Percentiles rank a stretch among this genome's conserved stretches.
These are phyloP conservation scores for Apoda limacodes DNA, from an alignment of 2,888 invertebrate genomes.

Conservation along the genomic window DNA sequence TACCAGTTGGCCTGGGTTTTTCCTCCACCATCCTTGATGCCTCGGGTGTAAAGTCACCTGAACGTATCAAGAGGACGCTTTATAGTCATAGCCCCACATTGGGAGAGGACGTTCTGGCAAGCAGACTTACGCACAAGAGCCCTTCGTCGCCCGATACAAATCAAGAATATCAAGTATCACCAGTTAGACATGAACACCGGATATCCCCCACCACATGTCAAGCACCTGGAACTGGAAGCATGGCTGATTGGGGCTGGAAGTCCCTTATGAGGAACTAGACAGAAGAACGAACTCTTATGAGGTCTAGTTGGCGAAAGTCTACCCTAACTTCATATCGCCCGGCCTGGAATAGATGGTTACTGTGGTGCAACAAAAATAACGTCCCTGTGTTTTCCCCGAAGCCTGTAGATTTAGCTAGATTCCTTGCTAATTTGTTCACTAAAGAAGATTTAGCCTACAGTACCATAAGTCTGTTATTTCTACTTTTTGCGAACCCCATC, in stretches of 20 bases:
- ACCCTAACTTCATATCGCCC: constrained; percentile 8
- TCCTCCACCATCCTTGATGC: constrained; percentile 12
- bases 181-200: constrained; percentile 14
- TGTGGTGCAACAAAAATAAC: constrained; percentile 4
- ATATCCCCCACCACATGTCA: constrained; percentile 7
- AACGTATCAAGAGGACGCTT: constrained; percentile 11
- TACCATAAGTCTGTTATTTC: constrained; percentile 14
- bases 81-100: constrained; percentile 5
- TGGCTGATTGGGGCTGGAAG: constrained; percentile 19
- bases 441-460: constrained; percentile 7
- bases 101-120: too few species aligned
- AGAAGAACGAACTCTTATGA: constrained; percentile 9
- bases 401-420: constrained; percentile 5
- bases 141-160: constrained; percentile 3
- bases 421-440: constrained; percentile 8
- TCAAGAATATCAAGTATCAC: constrained; percentile 8
- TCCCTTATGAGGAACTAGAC: constrained; percentile 6
- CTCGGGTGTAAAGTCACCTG: constrained; percentile 12
- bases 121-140: constrained; percentile 8
- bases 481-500: constrained; percentile 9
- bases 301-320: constrained; percentile 11
- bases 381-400: constrained; percentile 3
- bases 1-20: constrained; percentile 17
- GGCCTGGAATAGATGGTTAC: constrained; percentile 7
- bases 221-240: constrained; percentile 7